phyloP scores from a whole-genome alignment of 1,140 invertebrate species.

The Atta cephalotes region DNA sequence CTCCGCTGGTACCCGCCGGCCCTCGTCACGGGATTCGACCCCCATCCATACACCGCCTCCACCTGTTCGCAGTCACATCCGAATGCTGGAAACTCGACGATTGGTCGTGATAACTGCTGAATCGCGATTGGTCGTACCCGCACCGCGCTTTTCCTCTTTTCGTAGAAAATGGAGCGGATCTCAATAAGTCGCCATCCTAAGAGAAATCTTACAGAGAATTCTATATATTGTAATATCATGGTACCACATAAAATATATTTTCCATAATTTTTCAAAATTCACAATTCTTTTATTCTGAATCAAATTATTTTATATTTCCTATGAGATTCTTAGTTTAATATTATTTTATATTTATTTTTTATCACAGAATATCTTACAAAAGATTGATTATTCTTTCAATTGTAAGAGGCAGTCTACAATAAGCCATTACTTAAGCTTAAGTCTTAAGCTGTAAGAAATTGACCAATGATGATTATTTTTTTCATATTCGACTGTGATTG shows the following conservation, averaged over 20 bases:
- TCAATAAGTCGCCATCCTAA: slow-evolving; percentile 28
- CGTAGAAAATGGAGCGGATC: slow-evolving; percentile 24
- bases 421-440: too few species aligned
- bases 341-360: background rate
- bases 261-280: background rate
- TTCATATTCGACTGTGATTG: too few species aligned
- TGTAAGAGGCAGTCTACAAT: background rate
- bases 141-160: slow-evolving; percentile 51
- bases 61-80: slow-evolving; percentile 79
- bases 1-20: slow-evolving; percentile 30
- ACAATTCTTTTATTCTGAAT: background rate
- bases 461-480: too few species aligned
- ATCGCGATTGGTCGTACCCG: slow-evolving; percentile 69
- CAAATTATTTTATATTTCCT: background rate
- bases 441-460: too few species aligned
- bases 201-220: background rate
- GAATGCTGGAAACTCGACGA: slow-evolving; percentile 79
- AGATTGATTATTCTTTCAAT: background rate
- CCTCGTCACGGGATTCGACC: slow-evolving; percentile 55
- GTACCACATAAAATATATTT: background rate
- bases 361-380: slow-evolving; percentile 3
- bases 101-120: slow-evolving; percentile 67
- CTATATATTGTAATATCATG: background rate
- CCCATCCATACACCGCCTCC: slow-evolving; percentile 48
- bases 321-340: too few species aligned